These are phyloP conservation scores for Petrocephalus sullivani DNA, from an alignment of 2,797 vertebrate genomes.

Conservation along the genomic window DNA sequence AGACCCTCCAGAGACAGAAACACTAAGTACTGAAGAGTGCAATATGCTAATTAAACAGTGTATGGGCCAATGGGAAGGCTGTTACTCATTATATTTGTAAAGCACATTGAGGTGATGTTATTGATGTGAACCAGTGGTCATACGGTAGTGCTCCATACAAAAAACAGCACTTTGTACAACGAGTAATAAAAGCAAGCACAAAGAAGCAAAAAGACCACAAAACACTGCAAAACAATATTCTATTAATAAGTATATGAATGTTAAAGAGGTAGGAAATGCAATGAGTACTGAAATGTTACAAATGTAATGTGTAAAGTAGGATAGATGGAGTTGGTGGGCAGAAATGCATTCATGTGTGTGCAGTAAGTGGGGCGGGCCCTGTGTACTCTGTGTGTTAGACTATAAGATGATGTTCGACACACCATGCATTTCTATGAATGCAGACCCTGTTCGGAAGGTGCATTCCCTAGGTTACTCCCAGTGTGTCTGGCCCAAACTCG, in stretches of 20 bases:
- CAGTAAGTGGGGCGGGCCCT: neutral
- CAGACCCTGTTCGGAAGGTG: neutral
- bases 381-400: neutral
- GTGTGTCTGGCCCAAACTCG: neutral
- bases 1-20: neutral
- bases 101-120: neutral
- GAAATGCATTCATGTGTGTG: neutral
- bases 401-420: neutral
- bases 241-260: neutral
- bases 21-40: neutral
- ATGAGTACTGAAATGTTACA: neutral
- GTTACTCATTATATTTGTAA: neutral
- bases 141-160: neutral
- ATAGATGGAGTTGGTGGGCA: neutral
- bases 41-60: neutral
- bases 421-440: neutral
- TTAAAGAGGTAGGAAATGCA: neutral
- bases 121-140: neutral
- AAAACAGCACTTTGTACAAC: neutral
- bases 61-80: neutral
- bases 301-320: neutral
- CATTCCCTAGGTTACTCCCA: neutral
- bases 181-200: neutral
- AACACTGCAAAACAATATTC: neutral
- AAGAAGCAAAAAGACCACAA: neutral